These are phyloP conservation scores for Siniperca scherzeri DNA, from an alignment of 2,797 vertebrate genomes.

Conservation along the genomic window DNA sequence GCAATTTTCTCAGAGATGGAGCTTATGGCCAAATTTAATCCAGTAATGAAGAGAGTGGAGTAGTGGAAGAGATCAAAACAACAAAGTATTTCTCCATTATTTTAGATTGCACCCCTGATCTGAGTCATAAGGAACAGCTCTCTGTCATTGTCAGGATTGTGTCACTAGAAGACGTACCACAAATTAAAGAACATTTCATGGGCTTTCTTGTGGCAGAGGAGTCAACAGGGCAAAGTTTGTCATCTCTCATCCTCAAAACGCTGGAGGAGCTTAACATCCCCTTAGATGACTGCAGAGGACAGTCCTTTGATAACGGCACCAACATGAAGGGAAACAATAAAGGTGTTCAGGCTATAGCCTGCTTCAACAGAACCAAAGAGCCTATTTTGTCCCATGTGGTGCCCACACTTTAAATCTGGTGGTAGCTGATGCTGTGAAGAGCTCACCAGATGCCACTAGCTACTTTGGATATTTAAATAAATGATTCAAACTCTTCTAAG, in stretches of 20 bases:
- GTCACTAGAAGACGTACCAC: not conserved
- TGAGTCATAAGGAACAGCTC: conserved; percentile 43
- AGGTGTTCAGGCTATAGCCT: conserved; percentile 1
- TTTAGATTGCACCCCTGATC: conserved; percentile 39
- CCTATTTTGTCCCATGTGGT: conserved; percentile 11
- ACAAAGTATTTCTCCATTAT: conserved; percentile 26
- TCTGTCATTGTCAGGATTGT: conserved; percentile 27
- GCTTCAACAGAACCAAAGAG: not conserved
- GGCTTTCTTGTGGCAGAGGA: not conserved
- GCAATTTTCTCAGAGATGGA: conserved; percentile 23
- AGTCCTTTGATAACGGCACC: not conserved
- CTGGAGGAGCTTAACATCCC: conserved; percentile 5
- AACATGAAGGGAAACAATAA: conserved; percentile 14
- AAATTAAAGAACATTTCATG: conserved; percentile 1
- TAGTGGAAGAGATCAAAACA: conserved; percentile 27
- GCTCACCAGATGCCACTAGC: conserved; percentile 14
- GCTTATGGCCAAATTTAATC: conserved; percentile 35
- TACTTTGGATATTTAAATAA: conserved; percentile 39
- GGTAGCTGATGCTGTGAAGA: conserved; percentile 18
- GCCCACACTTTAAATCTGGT: conserved; percentile 35
- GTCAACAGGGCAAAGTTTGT: not conserved
- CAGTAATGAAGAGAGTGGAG: conserved; percentile 21
- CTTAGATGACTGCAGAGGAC: conserved; percentile 13
- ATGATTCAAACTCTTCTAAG: conserved; percentile 14
- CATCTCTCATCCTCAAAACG: conserved; percentile 3